Percentiles rank a stretch among this genome's conserved stretches.
These are phyloP conservation scores for Parotia lawesii DNA, from an alignment of 2,113 vertebrate genomes.

Conservation along the genomic window DNA sequence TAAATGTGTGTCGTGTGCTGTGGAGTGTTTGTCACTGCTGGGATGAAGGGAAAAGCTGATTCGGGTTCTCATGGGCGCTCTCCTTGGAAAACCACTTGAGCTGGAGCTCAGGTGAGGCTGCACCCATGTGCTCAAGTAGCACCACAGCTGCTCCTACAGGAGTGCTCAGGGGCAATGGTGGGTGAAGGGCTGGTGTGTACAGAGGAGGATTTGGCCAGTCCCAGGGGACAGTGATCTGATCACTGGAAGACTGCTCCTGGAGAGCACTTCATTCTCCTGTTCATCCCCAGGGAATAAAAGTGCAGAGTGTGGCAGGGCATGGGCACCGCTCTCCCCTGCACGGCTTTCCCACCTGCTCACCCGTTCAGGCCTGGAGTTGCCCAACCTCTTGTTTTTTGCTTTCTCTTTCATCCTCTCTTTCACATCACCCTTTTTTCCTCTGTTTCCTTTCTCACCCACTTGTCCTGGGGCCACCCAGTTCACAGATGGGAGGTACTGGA, in stretches of 20 bases:
- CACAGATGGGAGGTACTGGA: conserved; percentile 89
- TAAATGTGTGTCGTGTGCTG: conserved; percentile 48
- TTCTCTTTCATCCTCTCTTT: conserved; percentile 42
- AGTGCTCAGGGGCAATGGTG: not conserved
- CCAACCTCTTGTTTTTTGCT: not conserved
- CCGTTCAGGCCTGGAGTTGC: not conserved
- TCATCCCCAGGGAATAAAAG: not conserved
- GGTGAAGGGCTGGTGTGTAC: not conserved
- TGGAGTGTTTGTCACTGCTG: conserved; percentile 31
- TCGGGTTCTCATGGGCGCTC: not conserved
- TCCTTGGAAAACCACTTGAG: not conserved
- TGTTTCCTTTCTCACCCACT: conserved; percentile 59
- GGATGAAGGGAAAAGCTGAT: conserved; percentile 46
- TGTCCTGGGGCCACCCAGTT: conserved; percentile 76
- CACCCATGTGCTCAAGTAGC: not conserved
- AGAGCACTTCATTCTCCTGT: not conserved
- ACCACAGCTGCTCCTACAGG: not conserved
- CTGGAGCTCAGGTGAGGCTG: not conserved
- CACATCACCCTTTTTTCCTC: conserved; percentile 54
- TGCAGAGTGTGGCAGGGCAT: not conserved
- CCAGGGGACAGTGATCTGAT: not conserved
- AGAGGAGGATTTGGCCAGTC: not conserved
- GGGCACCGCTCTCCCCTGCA: not conserved
- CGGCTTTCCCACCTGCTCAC: not conserved
- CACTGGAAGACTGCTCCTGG: not conserved